Evolutionary conservation across 2,888 invertebrate species (phyloP).

Genomic region (Pegoplata infirma): DNA sequence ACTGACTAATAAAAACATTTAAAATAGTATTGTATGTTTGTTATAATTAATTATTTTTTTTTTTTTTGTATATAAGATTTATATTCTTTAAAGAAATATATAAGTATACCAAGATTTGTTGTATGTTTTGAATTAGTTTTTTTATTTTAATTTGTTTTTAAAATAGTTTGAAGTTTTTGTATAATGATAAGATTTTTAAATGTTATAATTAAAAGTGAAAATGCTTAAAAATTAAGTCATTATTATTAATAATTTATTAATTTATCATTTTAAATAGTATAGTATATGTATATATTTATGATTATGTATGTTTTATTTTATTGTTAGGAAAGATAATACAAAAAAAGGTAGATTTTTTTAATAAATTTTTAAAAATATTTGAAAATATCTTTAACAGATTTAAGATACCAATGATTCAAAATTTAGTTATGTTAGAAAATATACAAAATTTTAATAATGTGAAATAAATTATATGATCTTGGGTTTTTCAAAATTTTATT

Average conservation of each 20-base stretch:
- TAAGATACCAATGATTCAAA: background rate
- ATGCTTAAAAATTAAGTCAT: slow-evolving; percentile 35
- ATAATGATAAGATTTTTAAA: background rate
- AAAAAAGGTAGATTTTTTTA: slow-evolving; percentile 7
- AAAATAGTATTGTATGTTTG: slow-evolving; percentile 54
- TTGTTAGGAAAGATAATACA: too few species aligned
- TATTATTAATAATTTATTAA: background rate
- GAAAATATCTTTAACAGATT: background rate
- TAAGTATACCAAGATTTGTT: background rate
- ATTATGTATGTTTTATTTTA: slow-evolving; percentile 19
- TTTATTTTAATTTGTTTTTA: slow-evolving; percentile 3
- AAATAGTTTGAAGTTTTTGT: background rate
- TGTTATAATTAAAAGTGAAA: slow-evolving; percentile 36
- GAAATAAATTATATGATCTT: background rate
- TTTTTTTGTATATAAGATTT: slow-evolving; percentile 22
- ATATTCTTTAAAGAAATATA: background rate
- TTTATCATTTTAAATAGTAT: background rate
- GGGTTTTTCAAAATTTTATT: background rate
- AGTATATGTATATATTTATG: slow-evolving; percentile 21
- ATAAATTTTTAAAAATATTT: background rate
- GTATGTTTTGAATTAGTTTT: background rate
- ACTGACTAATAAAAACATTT: slow-evolving; percentile 62
- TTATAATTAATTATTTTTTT: slow-evolving; percentile 10
- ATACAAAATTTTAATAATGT: slow-evolving; percentile 9
- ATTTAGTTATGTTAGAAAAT: background rate